These are phyloP conservation scores for Phytoseiulus persimilis DNA, from an alignment of 2,888 invertebrate species.

Conservation along the genomic window DNA sequence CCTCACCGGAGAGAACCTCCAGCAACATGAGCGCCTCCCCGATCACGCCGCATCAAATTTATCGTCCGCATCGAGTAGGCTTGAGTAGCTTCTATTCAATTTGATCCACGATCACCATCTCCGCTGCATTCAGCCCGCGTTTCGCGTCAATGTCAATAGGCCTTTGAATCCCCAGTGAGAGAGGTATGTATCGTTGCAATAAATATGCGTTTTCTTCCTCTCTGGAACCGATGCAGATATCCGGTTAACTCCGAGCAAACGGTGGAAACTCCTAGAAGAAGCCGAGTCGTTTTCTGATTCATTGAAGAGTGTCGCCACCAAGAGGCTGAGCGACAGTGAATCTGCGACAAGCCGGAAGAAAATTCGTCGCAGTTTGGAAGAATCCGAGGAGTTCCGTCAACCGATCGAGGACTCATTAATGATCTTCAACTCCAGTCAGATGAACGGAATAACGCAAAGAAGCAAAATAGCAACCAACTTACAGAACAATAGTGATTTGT, in stretches of 20 bases:
- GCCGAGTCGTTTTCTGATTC: background rate
- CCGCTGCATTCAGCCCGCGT: no score
- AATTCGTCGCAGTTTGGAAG: conserved; percentile 6
- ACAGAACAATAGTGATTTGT: background rate
- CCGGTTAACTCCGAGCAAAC: conserved; percentile 22
- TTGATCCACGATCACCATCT: background rate
- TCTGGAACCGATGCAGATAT: background rate
- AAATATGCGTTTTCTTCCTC: no score
- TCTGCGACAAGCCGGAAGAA: background rate
- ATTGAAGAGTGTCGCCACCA: background rate
- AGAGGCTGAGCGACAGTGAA: background rate
- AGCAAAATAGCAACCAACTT: background rate
- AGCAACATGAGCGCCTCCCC: background rate
- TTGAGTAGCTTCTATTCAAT: background rate
- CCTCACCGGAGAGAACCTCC: background rate
- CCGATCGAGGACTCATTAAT: background rate
- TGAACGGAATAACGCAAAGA: conserved; percentile 1
- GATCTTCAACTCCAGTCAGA: conserved; percentile 16
- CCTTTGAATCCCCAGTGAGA: no score
- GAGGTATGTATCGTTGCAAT: no score
- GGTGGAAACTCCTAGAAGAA: background rate
- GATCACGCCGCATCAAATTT: background rate
- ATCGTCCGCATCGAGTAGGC: background rate
- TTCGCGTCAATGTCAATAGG: no score
- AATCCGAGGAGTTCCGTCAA: background rate